Percentiles rank a stretch among this genome's conserved stretches.
Evolutionary conservation across 2,113 vertebrate species (phyloP).

Genomic region (Carassius gibelio): DNA sequence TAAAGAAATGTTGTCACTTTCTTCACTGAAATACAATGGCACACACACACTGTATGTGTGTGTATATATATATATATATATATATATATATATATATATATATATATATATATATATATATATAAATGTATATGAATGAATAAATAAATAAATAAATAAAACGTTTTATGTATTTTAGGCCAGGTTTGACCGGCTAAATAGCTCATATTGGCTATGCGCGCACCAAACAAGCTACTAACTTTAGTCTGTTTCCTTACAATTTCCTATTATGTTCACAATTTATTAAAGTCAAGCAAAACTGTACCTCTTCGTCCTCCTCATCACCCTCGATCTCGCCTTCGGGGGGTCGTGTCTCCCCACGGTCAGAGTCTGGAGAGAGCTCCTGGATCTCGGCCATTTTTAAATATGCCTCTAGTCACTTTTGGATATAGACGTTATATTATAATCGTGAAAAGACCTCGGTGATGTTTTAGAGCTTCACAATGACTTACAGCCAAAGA

Average conservation of each 20-base stretch:
- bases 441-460: background rate
- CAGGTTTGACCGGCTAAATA: background rate
- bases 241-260: background rate
- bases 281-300: background rate
- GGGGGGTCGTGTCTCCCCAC: slow-evolving; percentile 64
- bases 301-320: slow-evolving; percentile 80
- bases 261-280: background rate
- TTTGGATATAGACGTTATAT: background rate
- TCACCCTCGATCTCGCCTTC: slow-evolving; percentile 78
- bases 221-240: background rate
- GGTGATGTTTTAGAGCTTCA: background rate
- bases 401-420: background rate
- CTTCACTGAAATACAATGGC: too few species aligned
- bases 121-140: too few species aligned
- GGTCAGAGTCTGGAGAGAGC: slow-evolving; percentile 73
- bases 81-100: too few species aligned
- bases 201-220: background rate
- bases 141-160: too few species aligned
- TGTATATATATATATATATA: too few species aligned
- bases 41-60: too few species aligned
- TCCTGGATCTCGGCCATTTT: slow-evolving; percentile 72
- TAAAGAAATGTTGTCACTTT: too few species aligned
- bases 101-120: too few species aligned
- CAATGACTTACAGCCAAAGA: background rate
- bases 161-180: background rate